Conservation (phyloP, 2,797 vertebrate species). For the Premnoplex brunnescens region DNA sequence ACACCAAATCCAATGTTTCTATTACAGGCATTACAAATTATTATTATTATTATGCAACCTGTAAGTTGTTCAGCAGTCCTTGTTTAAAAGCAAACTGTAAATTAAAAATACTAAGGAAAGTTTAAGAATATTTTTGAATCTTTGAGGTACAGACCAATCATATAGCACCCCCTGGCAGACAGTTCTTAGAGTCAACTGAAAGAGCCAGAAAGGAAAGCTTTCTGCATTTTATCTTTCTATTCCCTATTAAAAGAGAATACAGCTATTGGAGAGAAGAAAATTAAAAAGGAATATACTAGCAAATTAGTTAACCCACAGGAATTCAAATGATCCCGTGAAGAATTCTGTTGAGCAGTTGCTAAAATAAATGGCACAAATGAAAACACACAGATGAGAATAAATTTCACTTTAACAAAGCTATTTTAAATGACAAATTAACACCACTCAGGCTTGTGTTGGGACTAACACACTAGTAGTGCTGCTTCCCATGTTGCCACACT, state of each 20-base stretch:
- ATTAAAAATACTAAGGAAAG: not conserved
- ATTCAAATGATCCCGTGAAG: constrained; percentile 9
- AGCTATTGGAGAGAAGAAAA: not conserved
- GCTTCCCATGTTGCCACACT: not conserved
- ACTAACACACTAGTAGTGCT: not conserved
- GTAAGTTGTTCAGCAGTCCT: not conserved
- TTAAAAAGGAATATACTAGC: constrained; percentile 8
- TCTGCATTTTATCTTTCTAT: constrained; percentile 14
- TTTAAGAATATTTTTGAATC: not conserved
- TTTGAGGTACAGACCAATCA: not conserved
- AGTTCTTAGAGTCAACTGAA: not conserved
- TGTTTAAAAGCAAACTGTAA: not conserved
- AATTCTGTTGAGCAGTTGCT: constrained; percentile 1
- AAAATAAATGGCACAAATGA: constrained; percentile 8
- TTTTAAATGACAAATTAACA: constrained; percentile 38
- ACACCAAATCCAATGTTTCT: not conserved
- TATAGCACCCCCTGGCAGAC: constrained; percentile 68
- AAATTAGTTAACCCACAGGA: constrained; percentile 44
- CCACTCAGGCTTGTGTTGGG: not conserved
- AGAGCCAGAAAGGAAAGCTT: not conserved
- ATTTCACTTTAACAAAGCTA: constrained; percentile 10
- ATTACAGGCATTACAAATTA: not conserved
- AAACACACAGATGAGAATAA: constrained; percentile 3
- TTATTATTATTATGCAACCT: not conserved
- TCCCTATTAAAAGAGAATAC: not conserved